Conservation (phyloP, 1,140 invertebrate species). For the Nymphalis io region DNA sequence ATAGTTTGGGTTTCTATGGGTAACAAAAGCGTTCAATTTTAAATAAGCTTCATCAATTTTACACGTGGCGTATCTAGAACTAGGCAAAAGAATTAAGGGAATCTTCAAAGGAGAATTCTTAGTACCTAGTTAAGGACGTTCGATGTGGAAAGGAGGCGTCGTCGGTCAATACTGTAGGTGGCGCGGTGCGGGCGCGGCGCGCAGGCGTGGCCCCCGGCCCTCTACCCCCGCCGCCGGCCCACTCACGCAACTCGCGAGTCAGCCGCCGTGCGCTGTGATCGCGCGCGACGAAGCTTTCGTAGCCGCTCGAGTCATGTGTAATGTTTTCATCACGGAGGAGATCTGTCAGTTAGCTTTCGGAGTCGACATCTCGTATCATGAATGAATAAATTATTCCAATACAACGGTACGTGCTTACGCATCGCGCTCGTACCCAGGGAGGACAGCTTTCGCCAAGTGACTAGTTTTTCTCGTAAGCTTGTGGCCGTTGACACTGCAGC, state of each 20-base stretch:
- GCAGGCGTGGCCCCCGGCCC: constrained; percentile 59
- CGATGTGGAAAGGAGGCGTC: constrained; percentile 78
- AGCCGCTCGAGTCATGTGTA: constrained; percentile 67
- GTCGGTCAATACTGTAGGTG: constrained; percentile 79
- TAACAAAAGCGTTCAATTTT: neutral
- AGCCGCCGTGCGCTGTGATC: constrained; percentile 71
- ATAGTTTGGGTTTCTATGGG: neutral
- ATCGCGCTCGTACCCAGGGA: constrained; percentile 27
- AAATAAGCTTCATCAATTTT: constrained; percentile 23
- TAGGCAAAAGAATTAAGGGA: constrained; percentile 64
- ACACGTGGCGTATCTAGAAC: constrained; percentile 66
- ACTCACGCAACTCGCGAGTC: constrained; percentile 76
- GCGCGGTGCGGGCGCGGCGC: constrained; percentile 66
- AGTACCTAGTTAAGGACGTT: constrained; percentile 78
- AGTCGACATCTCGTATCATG: constrained; percentile 48
- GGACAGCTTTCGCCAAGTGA: constrained; percentile 70
- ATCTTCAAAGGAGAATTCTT: constrained; percentile 75
- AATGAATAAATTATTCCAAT: constrained; percentile 53
- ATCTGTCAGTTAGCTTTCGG: constrained; percentile 58
- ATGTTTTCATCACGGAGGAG: constrained; percentile 72
- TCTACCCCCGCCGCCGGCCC: constrained; percentile 49
- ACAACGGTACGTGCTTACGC: constrained; percentile 17
- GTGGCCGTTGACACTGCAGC: constrained; percentile 79
- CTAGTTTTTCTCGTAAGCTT: constrained; percentile 71
- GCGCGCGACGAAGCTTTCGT: constrained; percentile 59